Conservation (phyloP, 35 echinoderm and acorn worm species). For the Apostichopus californicus region DNA sequence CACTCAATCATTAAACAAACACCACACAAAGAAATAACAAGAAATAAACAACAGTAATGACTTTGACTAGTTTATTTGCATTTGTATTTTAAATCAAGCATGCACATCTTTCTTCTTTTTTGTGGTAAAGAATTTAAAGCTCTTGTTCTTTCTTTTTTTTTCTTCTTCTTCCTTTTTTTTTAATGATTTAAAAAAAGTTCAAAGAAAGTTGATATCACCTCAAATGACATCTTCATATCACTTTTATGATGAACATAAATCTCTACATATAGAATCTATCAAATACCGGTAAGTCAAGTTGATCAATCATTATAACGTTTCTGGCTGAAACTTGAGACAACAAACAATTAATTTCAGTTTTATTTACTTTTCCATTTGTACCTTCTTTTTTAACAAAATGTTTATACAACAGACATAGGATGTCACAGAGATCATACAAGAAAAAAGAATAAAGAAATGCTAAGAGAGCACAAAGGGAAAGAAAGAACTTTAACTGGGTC, state of each 20-base stretch:
- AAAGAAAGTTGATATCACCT: not conserved
- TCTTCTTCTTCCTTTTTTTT: not conserved
- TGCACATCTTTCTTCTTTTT: not conserved
- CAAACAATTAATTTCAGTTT: no score
- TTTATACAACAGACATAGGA: no score
- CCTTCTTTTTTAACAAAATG: no score
- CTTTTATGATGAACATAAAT: not conserved
- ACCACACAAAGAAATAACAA: no score
- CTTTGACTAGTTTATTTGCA: not conserved
- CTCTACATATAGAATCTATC: not conserved
- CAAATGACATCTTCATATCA: not conserved
- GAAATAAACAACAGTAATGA: no score
- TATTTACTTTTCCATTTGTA: no score
- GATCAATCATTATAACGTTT: not conserved
- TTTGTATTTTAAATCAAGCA: not conserved
- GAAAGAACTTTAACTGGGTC: no score
- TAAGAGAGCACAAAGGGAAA: no score
- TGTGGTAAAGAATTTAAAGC: not conserved
- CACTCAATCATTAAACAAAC: no score
- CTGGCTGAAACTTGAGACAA: not conserved
- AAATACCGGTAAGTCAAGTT: not conserved
- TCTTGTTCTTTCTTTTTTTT: not conserved
- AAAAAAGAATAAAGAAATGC: no score
- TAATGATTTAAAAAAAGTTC: not conserved
- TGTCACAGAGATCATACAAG: no score